These are phyloP conservation scores for Caenorhabditis uteleia DNA, from an alignment of 2,888 invertebrate genomes.

Conservation along the genomic window DNA sequence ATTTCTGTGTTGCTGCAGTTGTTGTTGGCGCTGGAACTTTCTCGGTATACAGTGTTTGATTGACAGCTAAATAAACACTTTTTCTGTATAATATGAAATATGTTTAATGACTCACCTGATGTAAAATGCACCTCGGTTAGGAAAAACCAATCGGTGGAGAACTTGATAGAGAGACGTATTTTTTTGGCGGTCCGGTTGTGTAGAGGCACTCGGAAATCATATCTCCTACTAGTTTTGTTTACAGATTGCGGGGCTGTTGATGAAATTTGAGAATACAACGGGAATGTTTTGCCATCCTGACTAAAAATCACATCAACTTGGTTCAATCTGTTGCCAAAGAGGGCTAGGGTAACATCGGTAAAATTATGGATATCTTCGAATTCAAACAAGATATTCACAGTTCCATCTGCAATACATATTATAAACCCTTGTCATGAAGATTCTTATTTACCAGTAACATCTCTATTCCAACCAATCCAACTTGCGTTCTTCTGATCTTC, in stretches of 20 bases:
- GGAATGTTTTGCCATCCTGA: constrained; percentile 50
- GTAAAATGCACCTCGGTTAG: constrained; percentile 87
- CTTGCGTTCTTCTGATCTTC: constrained; percentile 43
- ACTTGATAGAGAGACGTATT: constrained; percentile 71
- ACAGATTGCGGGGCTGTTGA: constrained; percentile 35
- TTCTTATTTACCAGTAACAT: constrained; percentile 74
- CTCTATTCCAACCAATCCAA: constrained; percentile 90
- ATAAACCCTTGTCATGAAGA: background rate
- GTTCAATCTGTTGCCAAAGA: constrained; percentile 84
- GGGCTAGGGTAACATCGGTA: constrained; percentile 81
- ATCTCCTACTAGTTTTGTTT: constrained; percentile 44
- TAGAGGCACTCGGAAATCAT: constrained; percentile 54
- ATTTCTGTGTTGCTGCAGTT: constrained; percentile 19
- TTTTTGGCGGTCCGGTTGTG: constrained; percentile 45
- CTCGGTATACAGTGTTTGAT: constrained; percentile 14
- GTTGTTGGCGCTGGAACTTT: constrained; percentile 9
- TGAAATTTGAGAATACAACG: constrained; percentile 49
- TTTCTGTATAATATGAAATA: too few relatives aligned
- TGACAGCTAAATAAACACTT: constrained; percentile 9
- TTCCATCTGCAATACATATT: constrained; percentile 41
- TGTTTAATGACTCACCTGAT: constrained; percentile 78
- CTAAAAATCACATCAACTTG: constrained; percentile 75
- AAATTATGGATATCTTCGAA: constrained; percentile 88
- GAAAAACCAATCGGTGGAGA: constrained; percentile 85
- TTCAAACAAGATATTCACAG: constrained; percentile 81